phyloP scores from a whole-genome alignment of 2,888 invertebrate genomes.

The Cremastinae sp. region DNA sequence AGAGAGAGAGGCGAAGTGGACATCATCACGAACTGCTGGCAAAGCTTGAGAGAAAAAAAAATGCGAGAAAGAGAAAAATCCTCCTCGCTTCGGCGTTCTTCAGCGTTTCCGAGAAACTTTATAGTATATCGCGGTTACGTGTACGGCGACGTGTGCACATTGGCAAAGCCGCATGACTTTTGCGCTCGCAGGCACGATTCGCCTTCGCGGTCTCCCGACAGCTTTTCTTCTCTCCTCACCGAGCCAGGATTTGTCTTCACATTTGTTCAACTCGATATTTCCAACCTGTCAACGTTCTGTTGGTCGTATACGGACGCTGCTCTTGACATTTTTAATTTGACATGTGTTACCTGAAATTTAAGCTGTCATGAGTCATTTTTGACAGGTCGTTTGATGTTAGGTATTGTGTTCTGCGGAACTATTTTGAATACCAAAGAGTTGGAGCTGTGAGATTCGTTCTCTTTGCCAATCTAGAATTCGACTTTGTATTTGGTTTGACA shows the following conservation, averaged over 20 bases:
- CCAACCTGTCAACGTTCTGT: too few species aligned
- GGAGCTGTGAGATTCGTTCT: too few species aligned
- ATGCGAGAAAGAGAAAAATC: not conserved
- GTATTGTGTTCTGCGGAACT: too few species aligned
- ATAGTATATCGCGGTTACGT: conserved; percentile 60
- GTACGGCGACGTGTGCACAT: conserved; percentile 39
- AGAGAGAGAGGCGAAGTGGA: conserved; percentile 27
- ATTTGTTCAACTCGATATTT: conserved; percentile 37
- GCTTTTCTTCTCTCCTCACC: conserved; percentile 28
- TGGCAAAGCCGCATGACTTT: conserved; percentile 36
- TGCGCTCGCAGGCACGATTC: not conserved
- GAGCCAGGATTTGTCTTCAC: conserved; percentile 24
- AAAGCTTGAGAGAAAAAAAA: conserved; percentile 27
- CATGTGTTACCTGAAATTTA: too few species aligned
- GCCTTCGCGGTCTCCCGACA: conserved; percentile 1
- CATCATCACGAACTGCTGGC: conserved; percentile 21
- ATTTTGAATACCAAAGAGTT: too few species aligned
- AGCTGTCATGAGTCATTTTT: too few species aligned
- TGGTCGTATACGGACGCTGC: too few species aligned
- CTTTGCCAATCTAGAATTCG: too few species aligned
- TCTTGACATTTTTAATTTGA: too few species aligned
- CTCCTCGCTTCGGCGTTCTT: conserved; percentile 30
- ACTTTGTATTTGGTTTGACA: too few species aligned
- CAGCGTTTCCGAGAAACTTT: conserved; percentile 58
- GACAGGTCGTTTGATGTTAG: too few species aligned